These are phyloP conservation scores for Myotis lucifugus DNA, from an alignment of 2,113 vertebrate species.

Conservation along the genomic window DNA sequence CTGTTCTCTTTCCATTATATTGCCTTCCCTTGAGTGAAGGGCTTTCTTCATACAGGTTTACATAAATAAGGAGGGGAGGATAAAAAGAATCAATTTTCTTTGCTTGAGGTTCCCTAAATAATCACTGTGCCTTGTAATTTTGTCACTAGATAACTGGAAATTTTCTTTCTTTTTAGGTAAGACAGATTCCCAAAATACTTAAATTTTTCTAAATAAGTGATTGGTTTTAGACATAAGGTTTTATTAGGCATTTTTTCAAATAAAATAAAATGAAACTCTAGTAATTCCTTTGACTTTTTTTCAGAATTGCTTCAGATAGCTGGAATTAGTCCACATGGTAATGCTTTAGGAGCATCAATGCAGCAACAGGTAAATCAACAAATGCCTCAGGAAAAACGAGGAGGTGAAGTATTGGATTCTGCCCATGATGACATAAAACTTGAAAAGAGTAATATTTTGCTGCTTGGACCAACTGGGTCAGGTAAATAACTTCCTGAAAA, in stretches of 20 bases:
- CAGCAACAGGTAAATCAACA: slow-evolving; percentile 96
- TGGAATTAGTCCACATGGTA: slow-evolving; percentile 96
- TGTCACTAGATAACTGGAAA: not conserved
- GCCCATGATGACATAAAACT: slow-evolving; percentile 94
- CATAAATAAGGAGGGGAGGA: not conserved
- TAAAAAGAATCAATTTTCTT: not conserved
- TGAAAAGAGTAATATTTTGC: slow-evolving; percentile 99
- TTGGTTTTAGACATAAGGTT: slow-evolving; percentile 42
- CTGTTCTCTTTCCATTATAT: not conserved
- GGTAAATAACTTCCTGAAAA: slow-evolving; percentile 83
- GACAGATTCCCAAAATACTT: slow-evolving; percentile 27
- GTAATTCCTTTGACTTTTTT: slow-evolving; percentile 33
- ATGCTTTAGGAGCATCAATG: slow-evolving; percentile 96
- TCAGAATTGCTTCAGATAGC: slow-evolving; percentile 98
- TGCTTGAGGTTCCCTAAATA: not conserved
- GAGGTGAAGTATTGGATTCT: slow-evolving; percentile 96
- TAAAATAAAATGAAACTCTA: not conserved
- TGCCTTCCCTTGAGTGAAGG: not conserved
- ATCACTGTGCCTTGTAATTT: slow-evolving; percentile 7
- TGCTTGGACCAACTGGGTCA: slow-evolving; percentile 98
- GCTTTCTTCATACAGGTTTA: not conserved
- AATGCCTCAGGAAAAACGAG: slow-evolving; percentile 93
- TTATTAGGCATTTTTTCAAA: not conserved
- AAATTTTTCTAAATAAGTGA: slow-evolving; percentile 13
- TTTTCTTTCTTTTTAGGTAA: slow-evolving; percentile 45